phyloP scores from a whole-genome alignment of 2,113 vertebrate species.

The Ceuthmochares aereus region DNA sequence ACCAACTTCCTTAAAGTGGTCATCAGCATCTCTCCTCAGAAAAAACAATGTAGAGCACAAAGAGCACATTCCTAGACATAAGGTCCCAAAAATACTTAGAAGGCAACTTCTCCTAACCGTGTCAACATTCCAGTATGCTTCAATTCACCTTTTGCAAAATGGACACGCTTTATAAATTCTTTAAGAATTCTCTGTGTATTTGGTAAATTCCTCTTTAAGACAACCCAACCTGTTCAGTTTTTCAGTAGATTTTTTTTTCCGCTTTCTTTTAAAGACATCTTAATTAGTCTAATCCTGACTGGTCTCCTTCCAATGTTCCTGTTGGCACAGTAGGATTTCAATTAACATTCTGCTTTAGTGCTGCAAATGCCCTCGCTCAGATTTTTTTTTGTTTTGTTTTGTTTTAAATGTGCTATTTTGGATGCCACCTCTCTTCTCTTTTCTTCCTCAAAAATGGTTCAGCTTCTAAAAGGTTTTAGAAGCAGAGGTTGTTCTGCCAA shows the following conservation, averaged over 20 bases:
- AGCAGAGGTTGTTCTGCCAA: slow-evolving; percentile 45
- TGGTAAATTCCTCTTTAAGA: slow-evolving; percentile 77
- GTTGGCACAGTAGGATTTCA: slow-evolving; percentile 85
- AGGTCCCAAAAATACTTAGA: neutral
- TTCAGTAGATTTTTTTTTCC: slow-evolving; percentile 1
- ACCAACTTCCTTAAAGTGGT: neutral
- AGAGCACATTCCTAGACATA: neutral
- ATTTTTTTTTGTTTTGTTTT: slow-evolving; percentile 17
- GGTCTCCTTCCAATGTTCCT: slow-evolving; percentile 84
- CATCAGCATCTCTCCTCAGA: neutral
- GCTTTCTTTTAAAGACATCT: slow-evolving; percentile 81
- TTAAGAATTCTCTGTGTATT: slow-evolving; percentile 4
- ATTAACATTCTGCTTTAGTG: slow-evolving; percentile 81
- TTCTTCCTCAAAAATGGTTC: slow-evolving; percentile 64
- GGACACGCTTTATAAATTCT: slow-evolving; percentile 23
- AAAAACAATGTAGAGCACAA: neutral
- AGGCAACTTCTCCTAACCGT: neutral
- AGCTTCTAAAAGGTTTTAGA: slow-evolving; percentile 58
- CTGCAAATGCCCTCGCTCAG: slow-evolving; percentile 77
- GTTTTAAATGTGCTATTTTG: slow-evolving; percentile 66
- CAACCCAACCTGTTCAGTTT: slow-evolving; percentile 78
- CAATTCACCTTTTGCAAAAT: neutral
- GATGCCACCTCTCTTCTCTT: slow-evolving; percentile 67
- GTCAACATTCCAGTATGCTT: neutral
- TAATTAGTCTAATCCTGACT: slow-evolving; percentile 87